Base-by-base conservation (phyloP, 2,113 vertebrate genomes). In the Clupea harengus region DNA sequence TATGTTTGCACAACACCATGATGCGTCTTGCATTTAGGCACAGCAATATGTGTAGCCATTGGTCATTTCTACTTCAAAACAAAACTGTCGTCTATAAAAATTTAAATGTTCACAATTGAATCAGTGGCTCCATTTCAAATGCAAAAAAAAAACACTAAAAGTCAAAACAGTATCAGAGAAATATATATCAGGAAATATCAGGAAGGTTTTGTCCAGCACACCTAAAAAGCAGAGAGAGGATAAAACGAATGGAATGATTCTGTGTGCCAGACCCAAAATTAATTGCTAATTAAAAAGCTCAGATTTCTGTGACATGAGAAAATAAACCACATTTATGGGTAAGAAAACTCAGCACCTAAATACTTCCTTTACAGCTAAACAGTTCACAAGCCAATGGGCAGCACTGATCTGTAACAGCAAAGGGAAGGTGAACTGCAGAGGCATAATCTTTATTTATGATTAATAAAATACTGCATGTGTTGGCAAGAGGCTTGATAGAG, bases 281-380 rank as follows among this genome's bases (percentile, higher is more conserved):
- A 25, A 72, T 72, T 72, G 64, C 25, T 32, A 72, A 72, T 72
- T 28, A 32, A 72, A 32, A 72, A 32, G 64, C 25, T 72, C n/a
- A 11, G 64, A 72, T 13, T 78, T 17, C 9, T 60, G 54, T 60
- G 54, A 60, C 18, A 22, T 78, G 8, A 39, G 28, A 44, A 78
- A 78, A 78, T 67, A 67, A 75, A 39, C 72, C 72, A 78, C 72
- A 78, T 78, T 78, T 78, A 78, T 78, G 32, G 10, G 72, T 15
- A 32, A 78, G 72, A 32, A 18, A 75, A 11, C 10, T 9, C 28
- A 10, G 13, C 28, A 75, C 64, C 64, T 32, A 75, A 75, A 75
- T 6, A 39, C 32, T 78, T 28, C 72, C 72, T 32, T 78, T 39
- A 78, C 72, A 44, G 32, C 72, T 78, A 6, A 78, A 39, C 72